Base-by-base conservation (phyloP, 2,113 vertebrate species). In the Tyto alba region DNA sequence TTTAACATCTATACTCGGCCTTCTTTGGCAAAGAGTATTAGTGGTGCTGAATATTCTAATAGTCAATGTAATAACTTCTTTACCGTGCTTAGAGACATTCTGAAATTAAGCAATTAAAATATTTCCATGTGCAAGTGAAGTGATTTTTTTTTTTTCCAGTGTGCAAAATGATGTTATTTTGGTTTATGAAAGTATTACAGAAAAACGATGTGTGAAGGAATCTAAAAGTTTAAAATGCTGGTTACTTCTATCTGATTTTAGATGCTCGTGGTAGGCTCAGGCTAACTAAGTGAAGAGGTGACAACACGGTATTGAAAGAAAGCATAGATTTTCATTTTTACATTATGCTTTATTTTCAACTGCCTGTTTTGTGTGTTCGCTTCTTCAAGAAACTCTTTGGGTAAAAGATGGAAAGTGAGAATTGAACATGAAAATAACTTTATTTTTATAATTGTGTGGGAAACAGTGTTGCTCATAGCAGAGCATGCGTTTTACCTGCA, bases 321-420 rank as follows among this genome's bases (percentile, higher is more conserved):
- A 45, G 18, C 30, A 22, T 1, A 67, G 57, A 55, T 50, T 90
- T 90, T 18, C 8, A 20, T 77, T 90, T 94, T 71, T 66, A 59
- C 22, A 8, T 53, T 41, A 7, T 26, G 26, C 64, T 90, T 92
- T 92, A 63, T 88, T 97, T 95, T 66, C 67, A 93, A 8, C 29
- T 73, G 66, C 62, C 7, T 64, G 40, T 20, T 69, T 41, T 66
- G 13, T 59, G 71, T 72, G n/a, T 41, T 69, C 45, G 41, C n/a
- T 89, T 78, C 72, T 69, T 75, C 40, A 76, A 71, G 78, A 68
- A 67, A 40, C 47, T 27, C 13, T 45, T 4, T 72, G 50, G 23
- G 26, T 76, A 45, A n/a, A 47, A 63, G 45, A 90, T 80, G 21
- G 25, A 32, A 85, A 66, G 21, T 56, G 43, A 3, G 3, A 85